Evolutionary conservation across 2,113 vertebrate species (phyloP).

Genomic region (Ciconia stormi): DNA sequence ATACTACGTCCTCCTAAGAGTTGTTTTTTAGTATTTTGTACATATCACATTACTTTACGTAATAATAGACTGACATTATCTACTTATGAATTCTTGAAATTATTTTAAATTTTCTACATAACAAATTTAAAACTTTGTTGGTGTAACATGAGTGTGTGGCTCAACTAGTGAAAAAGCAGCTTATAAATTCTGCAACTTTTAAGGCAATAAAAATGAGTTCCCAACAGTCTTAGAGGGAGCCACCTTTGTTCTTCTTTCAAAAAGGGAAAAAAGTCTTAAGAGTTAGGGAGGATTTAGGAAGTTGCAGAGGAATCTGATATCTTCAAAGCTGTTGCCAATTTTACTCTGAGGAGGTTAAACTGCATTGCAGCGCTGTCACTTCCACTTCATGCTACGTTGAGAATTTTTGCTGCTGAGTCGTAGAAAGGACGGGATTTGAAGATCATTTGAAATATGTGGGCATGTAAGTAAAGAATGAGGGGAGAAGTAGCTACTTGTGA

Average conservation of each 20-base stretch:
- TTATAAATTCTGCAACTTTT: constrained; percentile 54
- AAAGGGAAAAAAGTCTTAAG: not conserved
- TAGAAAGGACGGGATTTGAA: constrained; percentile 20
- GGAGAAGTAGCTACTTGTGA: not conserved
- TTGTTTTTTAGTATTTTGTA: not conserved
- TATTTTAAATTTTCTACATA: not conserved
- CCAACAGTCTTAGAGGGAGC: not conserved
- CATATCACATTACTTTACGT: not conserved
- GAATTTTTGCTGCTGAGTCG: not conserved
- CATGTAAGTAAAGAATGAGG: not conserved
- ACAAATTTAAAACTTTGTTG: not conserved
- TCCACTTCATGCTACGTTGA: constrained; percentile 4
- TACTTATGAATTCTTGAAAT: not conserved
- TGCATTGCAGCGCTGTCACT: not conserved
- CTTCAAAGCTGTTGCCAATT: constrained; percentile 55
- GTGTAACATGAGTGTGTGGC: not conserved
- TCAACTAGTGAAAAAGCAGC: constrained; percentile 2
- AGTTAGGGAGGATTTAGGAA: constrained; percentile 33
- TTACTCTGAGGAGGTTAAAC: not conserved
- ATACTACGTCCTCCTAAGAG: not conserved
- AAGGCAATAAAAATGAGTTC: constrained; percentile 39
- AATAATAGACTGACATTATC: not conserved
- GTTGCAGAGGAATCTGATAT: constrained; percentile 44
- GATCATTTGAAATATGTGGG: not conserved
- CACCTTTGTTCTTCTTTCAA: not conserved